Evolutionary conservation across 2,888 invertebrate species (phyloP), one percentile per base, ranked within the genome.

Genomic region (Brachynemurus nebulosus): DNA sequence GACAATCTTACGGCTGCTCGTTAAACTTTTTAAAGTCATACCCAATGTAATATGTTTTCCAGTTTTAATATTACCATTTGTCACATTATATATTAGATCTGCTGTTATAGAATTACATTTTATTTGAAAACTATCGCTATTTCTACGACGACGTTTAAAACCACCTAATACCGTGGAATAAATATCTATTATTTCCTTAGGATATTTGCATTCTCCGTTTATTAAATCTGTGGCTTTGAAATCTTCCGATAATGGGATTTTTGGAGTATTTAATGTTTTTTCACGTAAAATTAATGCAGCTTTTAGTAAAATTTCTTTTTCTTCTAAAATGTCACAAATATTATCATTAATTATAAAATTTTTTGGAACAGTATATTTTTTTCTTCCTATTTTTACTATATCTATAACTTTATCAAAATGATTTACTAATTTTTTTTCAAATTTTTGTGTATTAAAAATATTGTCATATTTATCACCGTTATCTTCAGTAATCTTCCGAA

Each of bases 11-110:
- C 51, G 42, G 44, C 53, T 53, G 42, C 52, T 56, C 16, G 55
- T 55, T 30, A 58, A 44, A 45, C 54, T 55, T 47, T 59, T 59
- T 34, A 60, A 45, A 36, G 57, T 45, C 45, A 59, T 50, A 3
- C 57, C 58, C 5, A 60, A 49, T 18, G 47, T 52, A 19, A 57
- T 46, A 34, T 56, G 55, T 43, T 56, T 56, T 18, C 51, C 47
- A 5, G 53, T 51, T 48, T 55, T 56, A 8, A 57, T 46, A 42
- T 21, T 20, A 18, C 54, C 53, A 44, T 53, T 52, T n/a, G 46
- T 43, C 21, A 54, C 46, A 2, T 44, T 44, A 42, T 52, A 54
- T 23, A 55, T 50, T 8, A 51, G n/a, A 46, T 54, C 53, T 46
- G 44, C 21, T 37, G 44, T 30, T 9, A 48, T 47, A 35, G 50